phyloP scores from a whole-genome alignment of 2,888 invertebrate species.

The Pollenia griseotomentosa region DNA sequence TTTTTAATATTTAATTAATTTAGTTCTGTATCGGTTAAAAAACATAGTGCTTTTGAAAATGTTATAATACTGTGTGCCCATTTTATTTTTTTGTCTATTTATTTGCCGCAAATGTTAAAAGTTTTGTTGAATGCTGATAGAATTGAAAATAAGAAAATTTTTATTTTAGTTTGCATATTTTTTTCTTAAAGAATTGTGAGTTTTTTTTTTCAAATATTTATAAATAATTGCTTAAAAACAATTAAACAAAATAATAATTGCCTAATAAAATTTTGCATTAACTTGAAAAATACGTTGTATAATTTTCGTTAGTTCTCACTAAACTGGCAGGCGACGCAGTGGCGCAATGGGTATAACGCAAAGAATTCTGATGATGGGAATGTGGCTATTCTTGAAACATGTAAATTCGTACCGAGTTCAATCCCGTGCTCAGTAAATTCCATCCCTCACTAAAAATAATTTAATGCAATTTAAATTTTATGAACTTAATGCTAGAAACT shows the following conservation, averaged over 20 bases:
- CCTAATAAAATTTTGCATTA: slow-evolving; percentile 48
- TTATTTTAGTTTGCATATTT: slow-evolving; percentile 29
- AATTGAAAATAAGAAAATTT: not conserved
- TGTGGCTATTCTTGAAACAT: not conserved
- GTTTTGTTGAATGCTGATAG: slow-evolving; percentile 21
- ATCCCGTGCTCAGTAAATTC: too few species aligned
- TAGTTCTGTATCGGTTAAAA: slow-evolving; percentile 25
- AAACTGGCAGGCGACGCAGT: too few species aligned
- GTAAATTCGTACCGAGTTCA: too few species aligned
- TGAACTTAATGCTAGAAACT: too few species aligned
- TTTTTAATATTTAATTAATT: slow-evolving; percentile 43
- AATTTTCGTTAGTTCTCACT: not conserved
- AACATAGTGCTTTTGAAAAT: slow-evolving; percentile 37
- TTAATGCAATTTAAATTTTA: too few species aligned
- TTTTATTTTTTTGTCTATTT: slow-evolving; percentile 44
- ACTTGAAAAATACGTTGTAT: slow-evolving; percentile 14
- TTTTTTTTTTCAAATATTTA: slow-evolving; percentile 57
- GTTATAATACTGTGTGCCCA: slow-evolving; percentile 39
- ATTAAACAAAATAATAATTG: slow-evolving; percentile 39
- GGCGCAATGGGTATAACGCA: too few species aligned
- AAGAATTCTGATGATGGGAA: not conserved
- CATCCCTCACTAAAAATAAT: too few species aligned
- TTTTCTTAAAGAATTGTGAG: slow-evolving; percentile 58
- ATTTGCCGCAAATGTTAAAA: slow-evolving; percentile 40
- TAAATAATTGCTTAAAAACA: slow-evolving; percentile 56